Percentiles rank a stretch among this genome's conserved stretches.
Conservation (phyloP, 2,113 vertebrate genomes). For the Dasyornis broadbenti region DNA sequence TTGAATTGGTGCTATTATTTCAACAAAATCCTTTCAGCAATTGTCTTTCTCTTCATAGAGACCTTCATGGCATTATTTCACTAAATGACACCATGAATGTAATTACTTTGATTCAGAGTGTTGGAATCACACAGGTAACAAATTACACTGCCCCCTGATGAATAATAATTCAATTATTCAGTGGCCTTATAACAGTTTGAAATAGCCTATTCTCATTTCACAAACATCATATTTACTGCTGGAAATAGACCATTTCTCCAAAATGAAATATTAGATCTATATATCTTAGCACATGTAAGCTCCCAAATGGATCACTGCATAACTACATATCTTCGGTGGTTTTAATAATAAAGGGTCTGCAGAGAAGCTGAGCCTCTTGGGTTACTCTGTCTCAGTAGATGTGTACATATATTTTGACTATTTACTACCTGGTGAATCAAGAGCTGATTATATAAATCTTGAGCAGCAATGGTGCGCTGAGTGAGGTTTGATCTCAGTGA, state of each 20-base stretch:
- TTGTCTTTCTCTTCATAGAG: constrained; percentile 32
- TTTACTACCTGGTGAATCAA: neutral
- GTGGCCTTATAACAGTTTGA: constrained; percentile 44
- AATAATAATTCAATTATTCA: constrained; percentile 68
- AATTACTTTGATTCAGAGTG: constrained; percentile 65
- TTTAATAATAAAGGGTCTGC: constrained; percentile 15
- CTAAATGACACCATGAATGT: constrained; percentile 35
- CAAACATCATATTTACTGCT: constrained; percentile 55
- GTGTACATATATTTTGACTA: neutral
- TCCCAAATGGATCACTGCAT: neutral
- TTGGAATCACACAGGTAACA: constrained; percentile 51
- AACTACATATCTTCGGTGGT: neutral
- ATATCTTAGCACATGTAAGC: neutral
- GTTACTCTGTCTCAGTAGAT: neutral
- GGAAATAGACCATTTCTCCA: constrained; percentile 35
- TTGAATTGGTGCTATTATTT: constrained; percentile 42
- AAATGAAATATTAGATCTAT: constrained; percentile 35
- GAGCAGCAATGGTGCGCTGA: neutral
- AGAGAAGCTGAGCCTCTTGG: neutral
- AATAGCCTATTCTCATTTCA: constrained; percentile 53
- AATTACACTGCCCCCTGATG: constrained; percentile 50
- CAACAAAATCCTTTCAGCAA: constrained; percentile 21
- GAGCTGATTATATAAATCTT: neutral
- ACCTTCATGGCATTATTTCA: constrained; percentile 26
- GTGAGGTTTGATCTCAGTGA: neutral